Evolutionary conservation across 2,888 invertebrate species (phyloP), one percentile per base, ranked within the genome.

Genomic region (Yponomeuta malinellus): DNA sequence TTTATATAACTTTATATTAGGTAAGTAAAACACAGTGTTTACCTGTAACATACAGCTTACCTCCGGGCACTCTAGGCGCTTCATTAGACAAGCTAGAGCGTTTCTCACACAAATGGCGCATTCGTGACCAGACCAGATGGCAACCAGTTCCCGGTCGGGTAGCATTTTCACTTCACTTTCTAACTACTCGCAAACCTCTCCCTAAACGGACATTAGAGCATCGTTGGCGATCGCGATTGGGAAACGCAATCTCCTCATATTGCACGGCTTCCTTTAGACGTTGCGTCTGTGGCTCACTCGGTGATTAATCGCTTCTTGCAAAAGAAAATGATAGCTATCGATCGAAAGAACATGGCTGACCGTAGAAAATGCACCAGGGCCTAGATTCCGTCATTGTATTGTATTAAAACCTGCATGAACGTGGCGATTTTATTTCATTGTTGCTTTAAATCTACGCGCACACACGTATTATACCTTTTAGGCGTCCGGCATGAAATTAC

Each of bases 111-210:
- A 59, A 59, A 59, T 59, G 70, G 23, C 31, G 29, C 12, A 52
- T 23, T 68, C 68, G 59, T 66, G 71, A 71, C 66, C 70, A 29
- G 15, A 52, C 66, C 59, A 68, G 68, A 29, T 68, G 52, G 52
- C 68, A 52, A 48, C 68, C 52, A 68, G 52, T 68, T 68, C 48
- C 68, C 48, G 15, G 48, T 31, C 29, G 48, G 68, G 68, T 48
- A 48, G 68, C 68, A 52, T 29, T 48, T 48, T 52, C 48, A 68
- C 68, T 10, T 29, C 68, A 68, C 68, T 68, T 68, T 68, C 68
- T 52, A 68, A 52, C 23, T 59, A 12, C 52, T 68, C 2, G 68
- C 37, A 52, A 29, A 43, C 10, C 68, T 68, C 68, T 68, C 68
- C 68, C 68, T 52, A 68, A 67, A 67, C 33, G 10, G 37, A 37